phyloP scores from a whole-genome alignment of 2,888 invertebrate species.

The Cerastis leucographa region DNA sequence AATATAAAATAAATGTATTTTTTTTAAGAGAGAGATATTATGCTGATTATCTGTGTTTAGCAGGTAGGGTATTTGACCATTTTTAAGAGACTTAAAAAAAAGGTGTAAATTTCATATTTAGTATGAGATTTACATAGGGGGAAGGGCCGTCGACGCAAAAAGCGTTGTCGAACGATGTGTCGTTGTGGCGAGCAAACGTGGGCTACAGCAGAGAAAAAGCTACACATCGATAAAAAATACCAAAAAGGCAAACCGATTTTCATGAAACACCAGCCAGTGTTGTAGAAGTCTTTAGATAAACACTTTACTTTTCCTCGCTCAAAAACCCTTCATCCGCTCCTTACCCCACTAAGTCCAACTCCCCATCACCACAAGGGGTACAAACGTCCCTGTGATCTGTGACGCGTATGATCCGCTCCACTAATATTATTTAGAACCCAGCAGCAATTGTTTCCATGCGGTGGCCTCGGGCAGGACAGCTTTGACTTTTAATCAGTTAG shows the following conservation, averaged over 20 bases:
- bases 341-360: slow-evolving; percentile 43
- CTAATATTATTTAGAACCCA: slow-evolving; percentile 88
- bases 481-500: slow-evolving; percentile 89
- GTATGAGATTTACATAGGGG: neutral
- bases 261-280: neutral
- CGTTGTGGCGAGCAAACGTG: neutral
- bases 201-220: neutral
- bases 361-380: slow-evolving; percentile 60
- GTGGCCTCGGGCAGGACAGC: slow-evolving; percentile 84
- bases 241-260: neutral
- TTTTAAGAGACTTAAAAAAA: neutral
- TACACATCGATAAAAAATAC: neutral
- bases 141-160: too few relatives aligned
- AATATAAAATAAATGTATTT: neutral
- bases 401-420: slow-evolving; percentile 82
- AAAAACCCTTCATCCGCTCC: neutral
- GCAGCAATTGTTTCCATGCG: slow-evolving; percentile 81
- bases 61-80: neutral
- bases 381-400: slow-evolving; percentile 83
- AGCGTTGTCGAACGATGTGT: neutral
- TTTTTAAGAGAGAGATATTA: neutral
- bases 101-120: neutral
- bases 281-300: too few relatives aligned
- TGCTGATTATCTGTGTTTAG: neutral
- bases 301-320: neutral